phyloP scores from a whole-genome alignment of 2,888 invertebrate species.

The Limnephilus lunatus region DNA sequence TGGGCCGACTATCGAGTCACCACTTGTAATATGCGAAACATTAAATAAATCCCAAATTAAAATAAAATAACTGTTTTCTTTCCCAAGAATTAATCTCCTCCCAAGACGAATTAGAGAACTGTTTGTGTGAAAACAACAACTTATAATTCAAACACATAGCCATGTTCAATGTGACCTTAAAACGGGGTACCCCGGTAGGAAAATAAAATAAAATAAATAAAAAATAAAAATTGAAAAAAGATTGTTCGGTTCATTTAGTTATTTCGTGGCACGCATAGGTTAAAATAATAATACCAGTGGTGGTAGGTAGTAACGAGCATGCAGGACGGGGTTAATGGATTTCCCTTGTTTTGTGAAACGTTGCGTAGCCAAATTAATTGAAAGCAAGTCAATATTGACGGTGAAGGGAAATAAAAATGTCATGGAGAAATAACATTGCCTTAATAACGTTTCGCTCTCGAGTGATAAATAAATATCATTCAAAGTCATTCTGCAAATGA shows the following conservation, averaged over 20 bases:
- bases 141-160: too few species aligned
- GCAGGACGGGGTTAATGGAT: conserved; percentile 41
- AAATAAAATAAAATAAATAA: too few species aligned
- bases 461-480: neutral
- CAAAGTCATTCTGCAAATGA: neutral
- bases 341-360: conserved; percentile 40
- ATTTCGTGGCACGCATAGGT: conserved; percentile 6
- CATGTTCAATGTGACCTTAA: too few species aligned
- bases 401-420: neutral
- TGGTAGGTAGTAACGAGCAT: neutral
- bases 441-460: neutral
- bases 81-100: too few species aligned
- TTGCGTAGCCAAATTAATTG: conserved; percentile 49
- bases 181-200: too few species aligned
- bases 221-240: too few species aligned
- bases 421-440: neutral
- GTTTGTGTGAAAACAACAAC: too few species aligned
- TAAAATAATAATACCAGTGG: conserved; percentile 37
- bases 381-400: conserved; percentile 37
- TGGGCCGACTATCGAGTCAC: too few species aligned
- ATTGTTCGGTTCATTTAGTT: neutral
- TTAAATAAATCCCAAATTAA: too few species aligned
- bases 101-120: too few species aligned
- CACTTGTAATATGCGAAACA: too few species aligned
- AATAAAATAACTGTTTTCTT: too few species aligned